Base-by-base conservation (phyloP, 2,888 invertebrate species). In the Troides aeacus region DNA sequence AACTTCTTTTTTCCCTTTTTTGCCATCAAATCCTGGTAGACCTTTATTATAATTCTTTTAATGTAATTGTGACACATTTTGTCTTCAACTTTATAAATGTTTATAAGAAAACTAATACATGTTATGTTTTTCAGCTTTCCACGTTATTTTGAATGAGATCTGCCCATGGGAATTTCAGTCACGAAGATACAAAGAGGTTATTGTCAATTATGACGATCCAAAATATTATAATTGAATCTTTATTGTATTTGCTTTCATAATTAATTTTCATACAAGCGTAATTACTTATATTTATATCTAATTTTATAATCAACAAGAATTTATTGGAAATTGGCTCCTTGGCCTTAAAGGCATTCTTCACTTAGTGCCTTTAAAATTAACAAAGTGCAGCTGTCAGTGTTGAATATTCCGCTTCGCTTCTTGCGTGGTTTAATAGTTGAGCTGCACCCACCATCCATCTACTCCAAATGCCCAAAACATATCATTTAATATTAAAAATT, bases 81-180 rank as follows among this genome's bases (percentile, higher is more conserved):
- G 4, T 46, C 15, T 46, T 46, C 12, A 46, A 46, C 15, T 12
- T 46, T 46, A 46, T 46, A 12, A 46, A 15, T 18, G 53, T 53
- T 46, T 17, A 53, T 53, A 53, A 18, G 18, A 53, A 53, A 53
- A 23, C 1, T 58, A 10, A 58, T 58, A 23, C 5, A 12, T 2
- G 30, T 60, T 18, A 24, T 60, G 17, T 62, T 57, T 80, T 81
- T 62, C 77, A 83, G 81, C 66, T 18, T 82, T 82, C 66, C 75
- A 75, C 42, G 71, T 74, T 8, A 82, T 82, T 62, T 69, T 81
- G 36, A 66, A 74, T 8, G 79, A 79, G 23, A 74, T 81, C n/a
- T 83, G 83, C 53, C 82, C 81, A 5, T 83, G 83, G 82, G 79
- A 82, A 68, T 81, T 76, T 67, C 74, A 79, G 65, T 78, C 76